A percentile compares a stretch with the other conserved stretches of the same genome.
These are phyloP conservation scores for Drosophila mayri DNA, from an alignment of 1,140 invertebrate species.

Conservation along the genomic window DNA sequence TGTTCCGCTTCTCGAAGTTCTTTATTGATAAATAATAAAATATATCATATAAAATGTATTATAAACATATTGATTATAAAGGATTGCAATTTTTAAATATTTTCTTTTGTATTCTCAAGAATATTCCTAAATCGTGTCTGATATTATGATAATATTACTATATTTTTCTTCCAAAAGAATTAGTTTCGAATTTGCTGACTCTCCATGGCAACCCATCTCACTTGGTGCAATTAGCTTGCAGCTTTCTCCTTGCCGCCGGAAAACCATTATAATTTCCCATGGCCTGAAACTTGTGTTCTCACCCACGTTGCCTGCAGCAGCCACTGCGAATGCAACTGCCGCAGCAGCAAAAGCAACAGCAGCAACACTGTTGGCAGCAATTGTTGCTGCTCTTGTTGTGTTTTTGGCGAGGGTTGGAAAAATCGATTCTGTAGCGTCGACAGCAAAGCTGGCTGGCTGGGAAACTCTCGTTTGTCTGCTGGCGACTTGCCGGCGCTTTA, in stretches of 20 bases:
- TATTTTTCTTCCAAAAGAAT: background rate
- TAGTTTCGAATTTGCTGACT: background rate
- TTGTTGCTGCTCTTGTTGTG: conserved; percentile 55
- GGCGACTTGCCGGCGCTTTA: conserved; percentile 51
- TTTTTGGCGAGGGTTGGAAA: conserved; percentile 62
- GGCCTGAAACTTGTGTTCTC: conserved; percentile 38
- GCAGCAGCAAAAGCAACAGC: background rate
- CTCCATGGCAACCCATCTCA: background rate
- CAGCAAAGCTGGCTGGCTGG: conserved; percentile 23
- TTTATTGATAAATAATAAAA: background rate
- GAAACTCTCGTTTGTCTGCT: conserved; percentile 42
- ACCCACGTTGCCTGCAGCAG: conserved; percentile 35
- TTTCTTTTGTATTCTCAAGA: background rate
- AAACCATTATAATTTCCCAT: conserved; percentile 29
- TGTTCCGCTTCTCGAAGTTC: background rate
- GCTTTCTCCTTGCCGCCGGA: conserved; percentile 34
- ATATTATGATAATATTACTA: no score
- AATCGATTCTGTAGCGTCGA: conserved; percentile 57
- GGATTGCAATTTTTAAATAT: background rate
- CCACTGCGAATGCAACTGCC: conserved; percentile 14
- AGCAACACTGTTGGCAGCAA: conserved; percentile 32
- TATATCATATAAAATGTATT: background rate
- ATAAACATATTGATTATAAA: background rate
- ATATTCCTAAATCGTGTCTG: background rate
- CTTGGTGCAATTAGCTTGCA: conserved; percentile 34